Conservation (phyloP, 1,140 invertebrate species). For the Brachionus asplanchnoidis region DNA sequence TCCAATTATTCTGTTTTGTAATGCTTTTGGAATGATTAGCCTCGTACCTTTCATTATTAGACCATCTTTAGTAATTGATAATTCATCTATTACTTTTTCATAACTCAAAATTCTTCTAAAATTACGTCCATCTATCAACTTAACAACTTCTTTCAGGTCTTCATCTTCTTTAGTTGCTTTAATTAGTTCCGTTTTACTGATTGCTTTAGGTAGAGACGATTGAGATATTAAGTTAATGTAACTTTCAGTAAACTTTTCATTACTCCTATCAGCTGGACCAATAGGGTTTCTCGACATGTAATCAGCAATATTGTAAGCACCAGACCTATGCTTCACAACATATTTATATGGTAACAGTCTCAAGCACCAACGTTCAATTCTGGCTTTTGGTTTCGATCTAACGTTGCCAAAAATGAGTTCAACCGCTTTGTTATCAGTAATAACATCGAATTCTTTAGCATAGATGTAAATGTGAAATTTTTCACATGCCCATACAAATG, state of each 20-base stretch:
- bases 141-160: too few species aligned
- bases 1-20: constrained; percentile 43
- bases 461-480: background rate
- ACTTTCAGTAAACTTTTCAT: background rate
- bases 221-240: background rate
- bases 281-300: background rate
- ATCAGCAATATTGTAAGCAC: background rate
- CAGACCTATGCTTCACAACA: background rate
- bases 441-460: background rate
- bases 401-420: background rate
- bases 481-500: background rate
- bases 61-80: too few species aligned
- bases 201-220: too few species aligned
- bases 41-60: too few species aligned
- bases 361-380: background rate
- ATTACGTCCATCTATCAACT: too few species aligned
- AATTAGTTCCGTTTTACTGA: too few species aligned
- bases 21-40: too few species aligned
- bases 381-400: background rate
- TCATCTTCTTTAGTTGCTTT: too few species aligned
- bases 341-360: background rate
- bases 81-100: too few species aligned
- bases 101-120: too few species aligned
- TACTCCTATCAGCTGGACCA: background rate
- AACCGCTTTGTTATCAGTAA: constrained; percentile 9